Evolutionary conservation across 2,797 vertebrate genomes (phyloP).

Genomic region (Crax fasciolata): DNA sequence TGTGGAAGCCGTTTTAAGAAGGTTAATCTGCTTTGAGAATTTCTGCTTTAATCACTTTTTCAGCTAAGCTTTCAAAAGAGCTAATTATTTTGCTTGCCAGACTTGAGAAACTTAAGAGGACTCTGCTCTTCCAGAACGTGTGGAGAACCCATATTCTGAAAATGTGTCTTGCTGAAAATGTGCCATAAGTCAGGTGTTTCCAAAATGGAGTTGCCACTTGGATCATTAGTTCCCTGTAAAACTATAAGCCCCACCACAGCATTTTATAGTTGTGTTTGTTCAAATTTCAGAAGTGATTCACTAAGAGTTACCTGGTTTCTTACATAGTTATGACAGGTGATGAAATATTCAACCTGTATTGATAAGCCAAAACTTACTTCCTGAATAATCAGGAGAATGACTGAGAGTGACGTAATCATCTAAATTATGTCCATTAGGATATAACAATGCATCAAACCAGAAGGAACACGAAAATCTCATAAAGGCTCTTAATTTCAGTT

Average conservation of each 20-base stretch:
- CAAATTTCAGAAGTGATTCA: background rate
- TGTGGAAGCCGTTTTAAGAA: background rate
- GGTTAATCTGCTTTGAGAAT: background rate
- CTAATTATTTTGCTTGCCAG: background rate
- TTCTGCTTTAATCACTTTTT: background rate
- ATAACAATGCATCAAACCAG: constrained; percentile 32
- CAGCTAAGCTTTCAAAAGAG: background rate
- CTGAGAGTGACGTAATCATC: background rate
- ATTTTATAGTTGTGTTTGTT: background rate
- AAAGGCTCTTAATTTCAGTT: constrained; percentile 54
- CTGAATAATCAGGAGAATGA: constrained; percentile 13
- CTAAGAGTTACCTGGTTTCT: background rate
- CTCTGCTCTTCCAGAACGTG: background rate
- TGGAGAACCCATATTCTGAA: background rate
- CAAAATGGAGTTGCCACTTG: background rate
- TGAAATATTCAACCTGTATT: background rate
- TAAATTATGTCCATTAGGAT: constrained; percentile 36
- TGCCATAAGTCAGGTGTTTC: background rate
- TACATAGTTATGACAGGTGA: background rate
- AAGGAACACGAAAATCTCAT: constrained; percentile 8
- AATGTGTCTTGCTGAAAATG: background rate
- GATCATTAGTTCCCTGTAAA: background rate
- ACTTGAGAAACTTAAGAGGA: background rate
- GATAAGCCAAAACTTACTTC: background rate
- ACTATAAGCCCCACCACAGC: background rate